Percentiles rank a stretch among this genome's conserved stretches.
phyloP scores from a whole-genome alignment of 2,797 vertebrate genomes.

The Masticophis lateralis region DNA sequence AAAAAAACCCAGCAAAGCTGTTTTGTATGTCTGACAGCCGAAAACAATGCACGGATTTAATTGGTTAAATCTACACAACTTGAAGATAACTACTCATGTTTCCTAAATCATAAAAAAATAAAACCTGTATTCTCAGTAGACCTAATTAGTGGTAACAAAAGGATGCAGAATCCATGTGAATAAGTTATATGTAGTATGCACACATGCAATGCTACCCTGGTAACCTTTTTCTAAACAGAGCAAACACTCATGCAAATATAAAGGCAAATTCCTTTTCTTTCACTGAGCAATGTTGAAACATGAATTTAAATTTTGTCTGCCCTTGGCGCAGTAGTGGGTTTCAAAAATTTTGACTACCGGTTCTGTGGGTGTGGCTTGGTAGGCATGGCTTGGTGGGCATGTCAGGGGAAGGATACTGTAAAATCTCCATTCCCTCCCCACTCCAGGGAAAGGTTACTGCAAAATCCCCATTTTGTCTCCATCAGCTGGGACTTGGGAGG shows the following conservation, averaged over 20 bases:
- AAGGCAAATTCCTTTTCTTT: conserved; percentile 15
- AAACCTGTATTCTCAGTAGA: background rate
- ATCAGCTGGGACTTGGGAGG: too few relatives aligned
- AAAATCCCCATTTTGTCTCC: too few relatives aligned
- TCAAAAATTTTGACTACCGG: too few relatives aligned
- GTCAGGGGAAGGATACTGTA: too few relatives aligned
- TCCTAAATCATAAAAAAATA: background rate
- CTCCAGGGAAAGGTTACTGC: too few relatives aligned
- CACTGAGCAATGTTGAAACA: conserved; percentile 15
- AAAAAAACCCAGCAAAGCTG: background rate
- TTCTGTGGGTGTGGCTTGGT: too few relatives aligned
- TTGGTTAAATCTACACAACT: conserved; percentile 1
- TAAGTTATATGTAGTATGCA: background rate
- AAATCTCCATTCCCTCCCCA: too few relatives aligned
- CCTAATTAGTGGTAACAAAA: background rate
- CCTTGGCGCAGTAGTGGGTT: background rate
- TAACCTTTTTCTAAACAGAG: background rate
- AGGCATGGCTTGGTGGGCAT: too few relatives aligned
- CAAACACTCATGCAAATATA: background rate
- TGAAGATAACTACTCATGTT: background rate
- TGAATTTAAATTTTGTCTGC: conserved; percentile 12
- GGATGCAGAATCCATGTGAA: background rate
- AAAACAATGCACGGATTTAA: background rate
- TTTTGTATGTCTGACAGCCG: background rate
- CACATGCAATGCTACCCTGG: background rate